phyloP scores from a whole-genome alignment of 2,888 invertebrate species.

The Rhaphigaster nebulosa region DNA sequence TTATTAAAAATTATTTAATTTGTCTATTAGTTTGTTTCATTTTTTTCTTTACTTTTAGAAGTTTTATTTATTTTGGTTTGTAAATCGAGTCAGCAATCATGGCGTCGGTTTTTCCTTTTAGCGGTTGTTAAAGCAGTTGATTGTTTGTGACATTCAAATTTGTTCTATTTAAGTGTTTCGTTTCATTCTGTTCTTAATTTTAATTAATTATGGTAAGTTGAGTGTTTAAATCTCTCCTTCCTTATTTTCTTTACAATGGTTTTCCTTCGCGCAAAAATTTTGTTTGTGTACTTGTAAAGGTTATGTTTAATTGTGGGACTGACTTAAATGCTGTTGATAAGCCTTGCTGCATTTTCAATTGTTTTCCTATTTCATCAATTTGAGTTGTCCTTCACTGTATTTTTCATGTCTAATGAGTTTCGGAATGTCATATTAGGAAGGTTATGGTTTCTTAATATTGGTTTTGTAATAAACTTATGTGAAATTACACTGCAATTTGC shows the following conservation, averaged over 20 bases:
- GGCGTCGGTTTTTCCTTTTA: conserved; percentile 33
- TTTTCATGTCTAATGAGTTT: background rate
- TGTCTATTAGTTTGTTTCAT: background rate
- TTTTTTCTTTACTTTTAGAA: background rate
- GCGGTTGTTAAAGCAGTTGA: conserved; percentile 44
- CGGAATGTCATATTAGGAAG: background rate
- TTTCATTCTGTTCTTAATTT: background rate
- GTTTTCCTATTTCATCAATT: background rate
- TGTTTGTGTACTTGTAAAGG: conserved; percentile 33
- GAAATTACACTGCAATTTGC: background rate
- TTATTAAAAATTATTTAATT: background rate
- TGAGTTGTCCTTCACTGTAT: background rate
- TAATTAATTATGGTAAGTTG: background rate
- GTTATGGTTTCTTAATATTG: background rate
- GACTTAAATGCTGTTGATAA: conserved; percentile 17
- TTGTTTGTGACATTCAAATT: background rate
- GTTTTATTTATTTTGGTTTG: background rate
- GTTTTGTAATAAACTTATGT: background rate
- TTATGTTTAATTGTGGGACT: conserved; percentile 21
- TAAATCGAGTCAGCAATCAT: conserved; percentile 36
- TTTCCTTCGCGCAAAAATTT: background rate
- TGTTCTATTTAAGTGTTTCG: background rate
- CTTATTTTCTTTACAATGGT: background rate
- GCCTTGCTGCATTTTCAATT: background rate
- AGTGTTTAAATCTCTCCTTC: background rate